Evolutionary conservation across 2,113 vertebrate genomes (phyloP), one percentile per base, ranked within the genome.

Genomic region (Brienomyrus longianalis): DNA sequence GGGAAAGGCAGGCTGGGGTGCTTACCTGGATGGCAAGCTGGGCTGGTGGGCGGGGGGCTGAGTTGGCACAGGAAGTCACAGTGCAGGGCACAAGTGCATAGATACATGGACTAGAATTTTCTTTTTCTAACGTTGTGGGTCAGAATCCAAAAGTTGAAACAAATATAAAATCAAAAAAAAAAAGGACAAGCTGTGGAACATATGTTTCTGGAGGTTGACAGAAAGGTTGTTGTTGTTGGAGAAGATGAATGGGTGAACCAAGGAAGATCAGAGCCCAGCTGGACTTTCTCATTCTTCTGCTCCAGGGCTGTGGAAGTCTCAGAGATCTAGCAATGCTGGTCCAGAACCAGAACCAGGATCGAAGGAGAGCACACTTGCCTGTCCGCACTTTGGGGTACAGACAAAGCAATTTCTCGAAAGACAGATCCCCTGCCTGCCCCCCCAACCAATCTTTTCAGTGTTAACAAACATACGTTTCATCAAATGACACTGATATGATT

Each of bases 261-360:
- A 51, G 84, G 84, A 86, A 52, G 84, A 86, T 54, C 47, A 86
- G 84, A 52, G 47, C 84, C 84, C 84, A 86, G 84, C 84, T 86
- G 85, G 85, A 51, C 85, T 87, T 54, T 54, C 51, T 87, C 50
- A 54, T 15, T 87, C 51, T 23, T 35, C 85, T 54, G 51, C 23
- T 27, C 51, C 31, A 56, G 50, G 51, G 85, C 85, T 51, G n/a
- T 8, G 15, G 43, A 84, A 23, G 83, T 27, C 17, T 70, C 62
- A 3, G n/a, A 10, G 10, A 10, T 31, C 62, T 17, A 11, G n/a
- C 51, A 87, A 35, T 51, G 48, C 51, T 31, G 85, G 17, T 87
- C 85, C 15, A 54, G 51, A 1, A 80, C 31, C 51, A 3, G 51
- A 21, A 54, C 5, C 85, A 35, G 27, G 10, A 7, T 50, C 50